These are phyloP conservation scores for Rhamnusium bicolor DNA, from an alignment of 2,888 invertebrate species.

Conservation along the genomic window DNA sequence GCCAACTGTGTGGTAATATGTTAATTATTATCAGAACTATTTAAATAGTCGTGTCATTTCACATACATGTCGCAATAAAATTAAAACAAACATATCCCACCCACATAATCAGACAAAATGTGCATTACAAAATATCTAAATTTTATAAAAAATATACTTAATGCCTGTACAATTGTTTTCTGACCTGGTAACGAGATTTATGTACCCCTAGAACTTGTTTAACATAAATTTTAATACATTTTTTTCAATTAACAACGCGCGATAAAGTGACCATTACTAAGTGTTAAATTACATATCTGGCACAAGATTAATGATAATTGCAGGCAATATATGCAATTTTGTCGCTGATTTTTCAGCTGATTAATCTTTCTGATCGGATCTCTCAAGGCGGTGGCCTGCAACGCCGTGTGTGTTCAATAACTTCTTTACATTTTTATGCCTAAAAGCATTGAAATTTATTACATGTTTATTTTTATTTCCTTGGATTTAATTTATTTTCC, in stretches of 20 bases:
- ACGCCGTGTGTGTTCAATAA: slow-evolving; percentile 4
- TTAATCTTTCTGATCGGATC: slow-evolving; percentile 36
- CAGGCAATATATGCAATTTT: slow-evolving; percentile 42
- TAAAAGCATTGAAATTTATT: not conserved
- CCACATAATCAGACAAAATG: no score
- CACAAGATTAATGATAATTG: slow-evolving; percentile 44
- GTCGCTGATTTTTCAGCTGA: slow-evolving; percentile 35
- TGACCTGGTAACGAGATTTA: not conserved
- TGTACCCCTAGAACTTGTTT: slow-evolving; percentile 16
- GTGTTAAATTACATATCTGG: slow-evolving; percentile 48
- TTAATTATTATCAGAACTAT: no score
- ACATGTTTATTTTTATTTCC: slow-evolving; percentile 5
- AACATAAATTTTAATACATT: slow-evolving; percentile 4
- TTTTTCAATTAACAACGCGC: slow-evolving; percentile 19
- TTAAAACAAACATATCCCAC: no score
- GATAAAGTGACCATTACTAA: slow-evolving; percentile 31
- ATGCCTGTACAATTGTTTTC: slow-evolving; percentile 19
- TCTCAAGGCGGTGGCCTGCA: slow-evolving; percentile 7
- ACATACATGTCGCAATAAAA: no score
- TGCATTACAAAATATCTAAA: not conserved
- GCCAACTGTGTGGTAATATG: no score
- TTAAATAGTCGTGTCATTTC: no score
- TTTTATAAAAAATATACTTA: slow-evolving; percentile 1
- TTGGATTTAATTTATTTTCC: not conserved
- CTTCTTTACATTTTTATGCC: not conserved